A percentile compares a stretch with the other conserved stretches of the same genome.
Conservation (phyloP, 2,888 invertebrate genomes). For the Artemia sinica region DNA sequence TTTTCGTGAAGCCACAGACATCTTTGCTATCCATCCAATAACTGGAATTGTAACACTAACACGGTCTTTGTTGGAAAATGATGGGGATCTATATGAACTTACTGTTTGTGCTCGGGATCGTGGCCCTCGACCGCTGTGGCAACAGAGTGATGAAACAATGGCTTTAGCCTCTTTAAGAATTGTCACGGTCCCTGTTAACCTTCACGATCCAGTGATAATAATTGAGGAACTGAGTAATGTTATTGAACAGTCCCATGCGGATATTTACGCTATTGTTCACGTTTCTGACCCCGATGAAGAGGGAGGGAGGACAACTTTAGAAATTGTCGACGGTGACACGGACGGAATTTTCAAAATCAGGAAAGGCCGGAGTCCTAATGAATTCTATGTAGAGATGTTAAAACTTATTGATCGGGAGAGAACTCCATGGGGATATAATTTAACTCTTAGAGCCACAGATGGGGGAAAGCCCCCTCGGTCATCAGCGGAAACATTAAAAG, state of each 20-base stretch:
- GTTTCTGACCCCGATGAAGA: constrained; percentile 68
- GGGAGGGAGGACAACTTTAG: constrained; percentile 59
- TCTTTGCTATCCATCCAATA: constrained; percentile 82
- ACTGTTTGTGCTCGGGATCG: constrained; percentile 70
- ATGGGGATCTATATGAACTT: constrained; percentile 50
- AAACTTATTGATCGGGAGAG: constrained; percentile 57
- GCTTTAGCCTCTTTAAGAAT: constrained; percentile 60
- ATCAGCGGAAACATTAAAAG: constrained; percentile 60
- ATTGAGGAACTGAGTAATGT: constrained; percentile 62
- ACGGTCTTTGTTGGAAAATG: constrained; percentile 51
- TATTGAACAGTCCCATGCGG: constrained; percentile 56
- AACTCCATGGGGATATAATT: constrained; percentile 62
- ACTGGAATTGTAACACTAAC: constrained; percentile 71
- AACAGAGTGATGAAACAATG: constrained; percentile 35
- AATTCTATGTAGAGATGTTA: constrained; percentile 53
- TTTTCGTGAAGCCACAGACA: constrained; percentile 57
- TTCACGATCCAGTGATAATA: constrained; percentile 64
- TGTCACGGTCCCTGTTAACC: constrained; percentile 61
- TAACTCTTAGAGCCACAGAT: constrained; percentile 69
- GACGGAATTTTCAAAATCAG: constrained; percentile 69
- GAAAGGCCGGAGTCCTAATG: constrained; percentile 33
- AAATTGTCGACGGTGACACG: constrained; percentile 74
- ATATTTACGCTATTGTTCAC: constrained; percentile 72
- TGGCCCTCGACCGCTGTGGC: constrained; percentile 42
- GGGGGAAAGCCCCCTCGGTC: constrained; percentile 58